These are phyloP conservation scores for Platypus cylindrus DNA, from an alignment of 2,888 invertebrate species.

Conservation along the genomic window DNA sequence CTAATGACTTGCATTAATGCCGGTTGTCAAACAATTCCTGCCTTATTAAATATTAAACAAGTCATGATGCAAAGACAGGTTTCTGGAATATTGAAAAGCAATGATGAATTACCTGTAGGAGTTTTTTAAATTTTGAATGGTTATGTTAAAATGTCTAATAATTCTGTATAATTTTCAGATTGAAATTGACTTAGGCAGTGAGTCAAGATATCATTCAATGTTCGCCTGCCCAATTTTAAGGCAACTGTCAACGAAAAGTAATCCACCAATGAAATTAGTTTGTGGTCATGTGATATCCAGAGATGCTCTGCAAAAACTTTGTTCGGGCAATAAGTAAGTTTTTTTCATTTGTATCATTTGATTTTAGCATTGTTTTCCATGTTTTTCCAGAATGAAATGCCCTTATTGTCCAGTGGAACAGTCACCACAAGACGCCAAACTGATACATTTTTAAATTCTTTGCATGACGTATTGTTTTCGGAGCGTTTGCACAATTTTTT, in stretches of 20 bases:
- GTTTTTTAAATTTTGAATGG: too few species aligned
- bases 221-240: slow-evolving; percentile 98
- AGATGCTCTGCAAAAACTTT: slow-evolving; percentile 92
- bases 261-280: slow-evolving; percentile 93
- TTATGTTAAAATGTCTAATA: too few species aligned
- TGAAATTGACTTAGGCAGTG: slow-evolving; percentile 85
- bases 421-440: slow-evolving; percentile 79
- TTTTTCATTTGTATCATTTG: slow-evolving; percentile 5
- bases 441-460: slow-evolving; percentile 71
- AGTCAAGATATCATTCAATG: slow-evolving; percentile 90
- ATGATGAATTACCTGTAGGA: slow-evolving; percentile 86
- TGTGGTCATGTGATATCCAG: slow-evolving; percentile 98
- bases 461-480: too few species aligned
- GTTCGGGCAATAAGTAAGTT: slow-evolving; percentile 80
- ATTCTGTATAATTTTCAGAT: slow-evolving; percentile 53
- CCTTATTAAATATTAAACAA: slow-evolving; percentile 85
- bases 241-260: slow-evolving; percentile 88
- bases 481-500: too few species aligned
- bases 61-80: slow-evolving; percentile 84
- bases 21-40: slow-evolving; percentile 87
- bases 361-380: slow-evolving; percentile 7
- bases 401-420: slow-evolving; percentile 98
- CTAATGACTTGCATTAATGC: slow-evolving; percentile 86
- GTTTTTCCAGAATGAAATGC: slow-evolving; percentile 80
- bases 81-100: slow-evolving; percentile 85